Conservation (phyloP, 2,113 vertebrate species). For the Hippolais icterina region DNA sequence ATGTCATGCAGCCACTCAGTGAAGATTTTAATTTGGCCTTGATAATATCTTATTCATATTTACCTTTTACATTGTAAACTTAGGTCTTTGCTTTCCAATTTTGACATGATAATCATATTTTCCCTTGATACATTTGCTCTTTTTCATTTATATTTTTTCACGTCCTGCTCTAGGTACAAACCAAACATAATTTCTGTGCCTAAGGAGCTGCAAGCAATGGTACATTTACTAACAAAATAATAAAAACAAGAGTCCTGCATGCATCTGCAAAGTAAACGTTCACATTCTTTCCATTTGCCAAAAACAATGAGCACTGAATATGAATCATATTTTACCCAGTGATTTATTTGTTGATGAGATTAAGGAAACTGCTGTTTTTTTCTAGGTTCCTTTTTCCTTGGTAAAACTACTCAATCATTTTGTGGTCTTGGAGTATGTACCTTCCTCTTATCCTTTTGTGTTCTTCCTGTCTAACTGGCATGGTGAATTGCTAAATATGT, state of each 20-base stretch:
- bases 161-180: neutral
- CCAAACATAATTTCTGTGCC: neutral
- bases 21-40: conserved; percentile 27
- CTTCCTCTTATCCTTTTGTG: neutral
- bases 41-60: neutral
- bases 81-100: neutral
- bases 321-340: neutral
- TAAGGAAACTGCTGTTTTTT: neutral
- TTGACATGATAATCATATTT: neutral
- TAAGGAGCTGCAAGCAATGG: conserved; percentile 15
- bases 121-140: neutral
- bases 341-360: conserved; percentile 14
- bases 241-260: neutral
- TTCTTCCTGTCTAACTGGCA: neutral
- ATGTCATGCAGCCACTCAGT: conserved; percentile 4
- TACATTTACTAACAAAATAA: neutral
- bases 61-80: neutral
- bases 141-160: neutral
- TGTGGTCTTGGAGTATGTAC: neutral
- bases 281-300: neutral
- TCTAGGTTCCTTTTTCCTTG: neutral
- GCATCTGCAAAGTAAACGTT: neutral
- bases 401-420: neutral
- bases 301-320: conserved; percentile 9
- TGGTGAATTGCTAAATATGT: neutral